Conservation (phyloP, 2,113 vertebrate species). For the Dicrurus megarhynchus region DNA sequence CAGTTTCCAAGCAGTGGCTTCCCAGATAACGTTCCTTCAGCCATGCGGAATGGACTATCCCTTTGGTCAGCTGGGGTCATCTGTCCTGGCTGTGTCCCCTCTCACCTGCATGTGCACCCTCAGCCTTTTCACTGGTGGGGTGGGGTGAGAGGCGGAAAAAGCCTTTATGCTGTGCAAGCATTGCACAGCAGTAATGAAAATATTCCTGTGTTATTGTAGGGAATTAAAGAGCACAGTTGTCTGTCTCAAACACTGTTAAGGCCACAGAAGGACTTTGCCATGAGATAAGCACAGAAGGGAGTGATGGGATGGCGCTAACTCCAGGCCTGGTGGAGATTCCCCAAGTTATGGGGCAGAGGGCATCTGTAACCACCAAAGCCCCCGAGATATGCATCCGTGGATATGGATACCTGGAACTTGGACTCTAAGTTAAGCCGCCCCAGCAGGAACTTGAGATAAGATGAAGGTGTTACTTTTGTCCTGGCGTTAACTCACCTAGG, state of each 20-base stretch:
- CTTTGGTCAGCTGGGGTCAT: neutral
- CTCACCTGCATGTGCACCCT: neutral
- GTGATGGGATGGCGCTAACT: fast-evolving
- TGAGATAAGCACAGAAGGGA: neutral
- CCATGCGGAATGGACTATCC: neutral
- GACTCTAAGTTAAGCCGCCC: neutral
- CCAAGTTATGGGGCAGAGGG: neutral
- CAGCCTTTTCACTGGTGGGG: neutral
- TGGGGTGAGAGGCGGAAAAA: neutral
- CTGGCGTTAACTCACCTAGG: too few relatives aligned
- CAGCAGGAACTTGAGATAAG: neutral
- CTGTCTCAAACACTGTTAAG: neutral
- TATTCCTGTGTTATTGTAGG: neutral
- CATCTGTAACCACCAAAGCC: neutral
- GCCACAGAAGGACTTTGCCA: neutral
- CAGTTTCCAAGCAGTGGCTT: neutral
- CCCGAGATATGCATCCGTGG: neutral
- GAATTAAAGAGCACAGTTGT: neutral
- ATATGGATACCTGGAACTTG: neutral
- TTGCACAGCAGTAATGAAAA: neutral
- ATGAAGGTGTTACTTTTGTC: neutral
- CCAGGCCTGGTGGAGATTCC: neutral
- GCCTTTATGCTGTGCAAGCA: neutral
- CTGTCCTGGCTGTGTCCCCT: neutral
- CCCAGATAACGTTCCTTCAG: neutral